A percentile compares a stretch with the other conserved stretches of the same genome.
phyloP scores from a whole-genome alignment of 2,797 vertebrate genomes.

The Tapera naevia region DNA sequence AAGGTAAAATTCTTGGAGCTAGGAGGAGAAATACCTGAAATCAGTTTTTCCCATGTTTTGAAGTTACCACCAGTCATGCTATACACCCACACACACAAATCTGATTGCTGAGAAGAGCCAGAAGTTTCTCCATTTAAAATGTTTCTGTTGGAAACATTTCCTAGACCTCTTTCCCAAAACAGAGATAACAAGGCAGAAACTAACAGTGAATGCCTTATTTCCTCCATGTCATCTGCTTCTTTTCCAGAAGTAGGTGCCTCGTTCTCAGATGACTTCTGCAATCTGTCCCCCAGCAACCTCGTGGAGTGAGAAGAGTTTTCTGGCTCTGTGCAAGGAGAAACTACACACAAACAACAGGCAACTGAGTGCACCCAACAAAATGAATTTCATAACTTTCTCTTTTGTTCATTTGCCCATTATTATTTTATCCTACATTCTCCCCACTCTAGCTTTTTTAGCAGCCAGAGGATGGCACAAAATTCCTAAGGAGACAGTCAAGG shows the following conservation, averaged over 20 bases:
- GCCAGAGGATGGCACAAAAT: neutral
- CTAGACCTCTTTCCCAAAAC: neutral
- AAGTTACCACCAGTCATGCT: neutral
- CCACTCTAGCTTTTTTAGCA: neutral
- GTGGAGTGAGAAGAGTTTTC: neutral
- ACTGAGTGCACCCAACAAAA: neutral
- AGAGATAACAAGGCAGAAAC: neutral
- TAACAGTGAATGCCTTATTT: neutral
- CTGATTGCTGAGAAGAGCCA: neutral
- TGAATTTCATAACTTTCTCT: neutral
- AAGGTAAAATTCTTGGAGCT: neutral
- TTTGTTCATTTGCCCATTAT: neutral
- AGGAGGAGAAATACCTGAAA: neutral
- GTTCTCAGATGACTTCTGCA: neutral
- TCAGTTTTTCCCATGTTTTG: neutral
- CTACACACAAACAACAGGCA: neutral
- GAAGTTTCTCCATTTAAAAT: neutral
- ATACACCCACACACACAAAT: neutral
- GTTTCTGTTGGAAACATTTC: neutral
- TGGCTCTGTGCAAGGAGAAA: neutral
- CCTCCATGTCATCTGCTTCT: neutral
- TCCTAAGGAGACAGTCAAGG: neutral
- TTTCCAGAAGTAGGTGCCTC: neutral
- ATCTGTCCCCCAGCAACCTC: neutral
- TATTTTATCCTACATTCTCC: neutral